These are phyloP conservation scores for Platichthys flesus DNA, from an alignment of 2,113 vertebrate species.

Conservation along the genomic window DNA sequence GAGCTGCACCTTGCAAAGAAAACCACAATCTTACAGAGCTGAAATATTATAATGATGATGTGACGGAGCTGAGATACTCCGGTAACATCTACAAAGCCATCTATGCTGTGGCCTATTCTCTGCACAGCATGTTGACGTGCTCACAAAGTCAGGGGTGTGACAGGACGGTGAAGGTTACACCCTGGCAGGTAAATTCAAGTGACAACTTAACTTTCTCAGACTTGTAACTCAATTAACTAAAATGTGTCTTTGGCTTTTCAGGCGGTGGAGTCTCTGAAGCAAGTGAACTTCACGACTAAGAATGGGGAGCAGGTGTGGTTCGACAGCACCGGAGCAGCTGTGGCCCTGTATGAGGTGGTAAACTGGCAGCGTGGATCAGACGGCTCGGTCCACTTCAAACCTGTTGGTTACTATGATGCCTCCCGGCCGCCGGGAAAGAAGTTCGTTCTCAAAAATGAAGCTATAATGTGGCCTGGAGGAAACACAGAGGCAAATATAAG, in stretches of 20 bases:
- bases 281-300: conserved; percentile 74
- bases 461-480: conserved; percentile 74
- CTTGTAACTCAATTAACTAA: not conserved
- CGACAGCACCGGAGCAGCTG: conserved; percentile 75
- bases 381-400: conserved; percentile 71
- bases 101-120: conserved; percentile 77
- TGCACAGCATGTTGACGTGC: conserved; percentile 74
- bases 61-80: conserved; percentile 74
- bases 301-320: conserved; percentile 77
- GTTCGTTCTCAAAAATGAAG: conserved; percentile 68
- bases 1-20: conserved; percentile 46
- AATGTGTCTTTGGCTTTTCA: conserved; percentile 4
- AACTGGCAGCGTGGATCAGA: conserved; percentile 78
- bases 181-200: conserved; percentile 68
- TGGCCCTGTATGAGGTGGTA: conserved; percentile 79
- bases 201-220: not conserved
- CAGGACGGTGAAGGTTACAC: conserved; percentile 48
- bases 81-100: conserved; percentile 80
- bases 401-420: conserved; percentile 81
- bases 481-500: conserved; percentile 52
- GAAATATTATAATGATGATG: conserved; percentile 70
- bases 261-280: conserved; percentile 67
- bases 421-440: conserved; percentile 70
- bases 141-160: conserved; percentile 60
- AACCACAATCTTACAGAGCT: conserved; percentile 56